Percentiles rank a stretch among this genome's conserved stretches.
phyloP scores from a whole-genome alignment of 1,140 invertebrate species.

The Nymphalis io region DNA sequence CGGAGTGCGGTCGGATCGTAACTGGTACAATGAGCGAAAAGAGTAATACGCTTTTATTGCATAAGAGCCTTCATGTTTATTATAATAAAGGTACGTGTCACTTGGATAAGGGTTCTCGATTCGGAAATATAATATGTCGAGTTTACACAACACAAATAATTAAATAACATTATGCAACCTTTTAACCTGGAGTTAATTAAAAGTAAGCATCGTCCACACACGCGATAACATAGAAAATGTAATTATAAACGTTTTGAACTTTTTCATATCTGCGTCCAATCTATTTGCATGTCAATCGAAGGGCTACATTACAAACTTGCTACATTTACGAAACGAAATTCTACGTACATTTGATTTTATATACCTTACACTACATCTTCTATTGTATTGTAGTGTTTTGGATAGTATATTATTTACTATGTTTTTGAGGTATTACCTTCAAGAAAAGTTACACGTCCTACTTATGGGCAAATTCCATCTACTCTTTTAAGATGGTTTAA shows the following conservation, averaged over 20 bases:
- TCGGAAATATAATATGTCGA: background rate
- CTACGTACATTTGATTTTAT: no score
- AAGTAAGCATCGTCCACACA: background rate
- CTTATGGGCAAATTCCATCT: no score
- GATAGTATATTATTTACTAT: no score
- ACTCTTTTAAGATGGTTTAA: no score
- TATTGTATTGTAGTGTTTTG: no score
- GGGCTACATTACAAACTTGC: no score
- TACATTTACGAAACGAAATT: no score
- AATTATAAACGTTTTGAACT: background rate
- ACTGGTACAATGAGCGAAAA: slow-evolving; percentile 6
- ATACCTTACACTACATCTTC: no score
- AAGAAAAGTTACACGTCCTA: no score
- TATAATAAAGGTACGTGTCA: background rate
- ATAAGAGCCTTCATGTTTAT: slow-evolving; percentile 2
- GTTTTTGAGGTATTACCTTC: no score
- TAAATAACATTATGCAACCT: slow-evolving; percentile 4
- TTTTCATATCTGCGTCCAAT: background rate
- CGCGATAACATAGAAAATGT: background rate
- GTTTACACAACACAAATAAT: background rate
- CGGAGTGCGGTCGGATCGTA: slow-evolving; percentile 1
- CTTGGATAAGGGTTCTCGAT: background rate
- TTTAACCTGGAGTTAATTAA: slow-evolving; percentile 7
- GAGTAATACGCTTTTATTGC: slow-evolving; percentile 12
- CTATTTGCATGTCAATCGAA: no score